These are phyloP conservation scores for Catalaphyllia jardinei DNA, from an alignment of 64 coral and sea anemone genomes.

Conservation along the genomic window DNA sequence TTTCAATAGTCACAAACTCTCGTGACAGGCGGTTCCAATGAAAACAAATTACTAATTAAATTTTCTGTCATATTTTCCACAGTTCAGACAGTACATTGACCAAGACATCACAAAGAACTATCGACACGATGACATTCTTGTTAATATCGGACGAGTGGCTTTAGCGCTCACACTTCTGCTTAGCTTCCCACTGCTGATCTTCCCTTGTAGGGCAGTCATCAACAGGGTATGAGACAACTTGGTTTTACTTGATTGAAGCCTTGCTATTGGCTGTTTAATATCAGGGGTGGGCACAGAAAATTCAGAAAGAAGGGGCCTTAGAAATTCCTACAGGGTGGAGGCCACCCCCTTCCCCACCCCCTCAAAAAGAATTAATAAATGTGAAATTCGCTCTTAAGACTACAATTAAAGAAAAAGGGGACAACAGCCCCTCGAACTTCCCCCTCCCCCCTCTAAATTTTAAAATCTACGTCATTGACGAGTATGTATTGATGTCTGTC, in stretches of 20 bases:
- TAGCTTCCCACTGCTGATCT: slow-evolving; percentile 90
- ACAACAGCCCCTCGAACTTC: no score
- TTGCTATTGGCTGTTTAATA: background rate
- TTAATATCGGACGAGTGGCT: slow-evolving; percentile 76
- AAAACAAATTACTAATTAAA: background rate
- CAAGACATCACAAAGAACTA: slow-evolving; percentile 93
- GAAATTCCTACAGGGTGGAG: no score
- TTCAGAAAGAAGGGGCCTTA: no score
- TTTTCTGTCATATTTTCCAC: background rate
- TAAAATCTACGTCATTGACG: no score
- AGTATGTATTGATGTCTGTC: no score
- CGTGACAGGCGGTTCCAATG: no score
- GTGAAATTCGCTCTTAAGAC: no score
- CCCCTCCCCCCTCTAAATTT: no score
- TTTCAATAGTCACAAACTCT: no score
- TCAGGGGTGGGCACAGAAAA: background rate
- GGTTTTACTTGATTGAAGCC: background rate
- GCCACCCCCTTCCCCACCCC: no score
- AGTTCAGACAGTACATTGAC: slow-evolving; percentile 80
- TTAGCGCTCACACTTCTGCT: slow-evolving; percentile 75
- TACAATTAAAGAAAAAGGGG: no score
- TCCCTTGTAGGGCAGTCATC: slow-evolving; percentile 78
- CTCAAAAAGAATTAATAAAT: no score
- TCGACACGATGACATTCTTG: slow-evolving; percentile 47
- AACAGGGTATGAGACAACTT: slow-evolving; percentile 65